phyloP scores from a whole-genome alignment of 2,797 vertebrate genomes.

The Buceros bicornis region DNA sequence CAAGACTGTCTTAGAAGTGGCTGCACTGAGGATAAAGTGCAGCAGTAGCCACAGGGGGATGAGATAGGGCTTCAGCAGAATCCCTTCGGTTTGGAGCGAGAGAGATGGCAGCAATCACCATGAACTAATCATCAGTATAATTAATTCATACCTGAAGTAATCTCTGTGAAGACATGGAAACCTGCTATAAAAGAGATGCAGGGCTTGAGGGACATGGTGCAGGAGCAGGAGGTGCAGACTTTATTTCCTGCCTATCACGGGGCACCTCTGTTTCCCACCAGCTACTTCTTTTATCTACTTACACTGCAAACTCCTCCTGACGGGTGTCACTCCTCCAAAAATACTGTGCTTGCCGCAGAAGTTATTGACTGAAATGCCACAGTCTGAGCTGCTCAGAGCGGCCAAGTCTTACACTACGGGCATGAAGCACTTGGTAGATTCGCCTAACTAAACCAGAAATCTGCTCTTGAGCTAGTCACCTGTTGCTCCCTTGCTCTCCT shows the following conservation, averaged over 20 bases:
- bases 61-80: background rate
- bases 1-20: background rate
- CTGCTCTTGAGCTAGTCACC: constrained; percentile 7
- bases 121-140: background rate
- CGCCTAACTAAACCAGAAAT: background rate
- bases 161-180: background rate
- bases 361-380: constrained; percentile 35
- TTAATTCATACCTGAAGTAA: background rate
- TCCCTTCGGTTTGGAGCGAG: background rate
- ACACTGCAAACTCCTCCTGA: background rate
- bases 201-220: background rate
- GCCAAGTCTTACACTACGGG: background rate
- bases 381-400: constrained; percentile 18
- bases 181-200: background rate
- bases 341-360: background rate
- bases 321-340: background rate
- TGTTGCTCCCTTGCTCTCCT: background rate
- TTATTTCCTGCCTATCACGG: background rate
- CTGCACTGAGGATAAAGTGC: background rate
- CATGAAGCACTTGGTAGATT: background rate
- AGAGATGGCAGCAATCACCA: background rate
- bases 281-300: background rate
- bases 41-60: background rate
- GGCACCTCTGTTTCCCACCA: background rate
- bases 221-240: background rate